Percentiles rank a stretch among this genome's conserved stretches.
Evolutionary conservation across 2,113 vertebrate genomes (phyloP).

Genomic region (Rattus rattus): DNA sequence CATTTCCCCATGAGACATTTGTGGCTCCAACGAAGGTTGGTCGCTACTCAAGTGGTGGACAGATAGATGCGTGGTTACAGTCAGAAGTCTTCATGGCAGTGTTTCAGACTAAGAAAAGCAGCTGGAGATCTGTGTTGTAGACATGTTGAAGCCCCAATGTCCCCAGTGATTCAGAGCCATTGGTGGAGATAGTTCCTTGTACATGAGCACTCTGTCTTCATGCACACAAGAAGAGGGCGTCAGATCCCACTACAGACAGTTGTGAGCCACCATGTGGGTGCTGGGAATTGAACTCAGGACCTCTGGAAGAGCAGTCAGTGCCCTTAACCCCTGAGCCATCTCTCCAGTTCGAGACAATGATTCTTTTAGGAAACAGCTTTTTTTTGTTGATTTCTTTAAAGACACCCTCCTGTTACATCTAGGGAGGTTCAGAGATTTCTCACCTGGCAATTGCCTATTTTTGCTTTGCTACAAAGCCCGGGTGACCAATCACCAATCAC

Average conservation of each 20-base stretch:
- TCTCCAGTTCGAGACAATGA: neutral
- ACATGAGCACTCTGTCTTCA: neutral
- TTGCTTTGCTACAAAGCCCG: neutral
- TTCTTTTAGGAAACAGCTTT: neutral
- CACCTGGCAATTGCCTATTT: neutral
- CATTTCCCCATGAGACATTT: neutral
- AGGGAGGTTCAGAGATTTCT: neutral
- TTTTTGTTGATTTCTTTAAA: neutral
- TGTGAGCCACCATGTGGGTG: neutral
- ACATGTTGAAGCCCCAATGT: neutral
- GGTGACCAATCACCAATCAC: neutral
- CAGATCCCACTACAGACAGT: neutral
- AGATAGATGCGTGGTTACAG: neutral
- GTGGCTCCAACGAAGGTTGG: neutral
- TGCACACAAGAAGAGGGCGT: neutral
- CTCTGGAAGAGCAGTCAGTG: neutral
- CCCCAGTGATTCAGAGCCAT: neutral
- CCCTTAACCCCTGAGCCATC: neutral
- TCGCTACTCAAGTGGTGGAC: rapidly evolving
- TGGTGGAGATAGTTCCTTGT: neutral
- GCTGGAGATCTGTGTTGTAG: neutral
- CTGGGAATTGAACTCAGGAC: neutral
- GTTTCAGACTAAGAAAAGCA: neutral
- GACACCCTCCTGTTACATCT: neutral
- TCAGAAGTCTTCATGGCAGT: neutral